A percentile compares a stretch with the other conserved stretches of the same genome.
These are phyloP conservation scores for Oscheius sp. DNA, from an alignment of 2,888 invertebrate species.

Conservation along the genomic window DNA sequence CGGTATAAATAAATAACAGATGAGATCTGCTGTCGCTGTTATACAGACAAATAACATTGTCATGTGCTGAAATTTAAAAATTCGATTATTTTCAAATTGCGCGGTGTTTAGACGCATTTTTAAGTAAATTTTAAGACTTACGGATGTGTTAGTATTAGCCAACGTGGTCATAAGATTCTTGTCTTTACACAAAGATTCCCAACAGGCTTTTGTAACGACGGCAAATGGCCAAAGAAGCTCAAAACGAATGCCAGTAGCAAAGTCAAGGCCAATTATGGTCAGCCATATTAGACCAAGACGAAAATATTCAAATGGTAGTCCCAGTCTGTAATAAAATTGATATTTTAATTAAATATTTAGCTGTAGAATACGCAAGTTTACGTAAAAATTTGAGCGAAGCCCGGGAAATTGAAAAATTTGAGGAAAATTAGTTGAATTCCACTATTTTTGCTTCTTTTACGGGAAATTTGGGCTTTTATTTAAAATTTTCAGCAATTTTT, in stretches of 20 bases:
- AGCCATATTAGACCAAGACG: slow-evolving; percentile 62
- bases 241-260: slow-evolving; percentile 91
- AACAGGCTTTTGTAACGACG: slow-evolving; percentile 92
- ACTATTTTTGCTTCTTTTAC: no score
- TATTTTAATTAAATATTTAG: no score
- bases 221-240: slow-evolving; percentile 99
- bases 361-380: no score
- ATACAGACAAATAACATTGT: slow-evolving; percentile 97
- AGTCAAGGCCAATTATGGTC: slow-evolving; percentile 57
- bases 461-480: no score
- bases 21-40: slow-evolving; percentile 95
- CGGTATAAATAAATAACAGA: slow-evolving; percentile 98
- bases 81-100: background rate
- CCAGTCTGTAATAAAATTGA: background rate
- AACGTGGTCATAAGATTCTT: slow-evolving; percentile 76
- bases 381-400: no score
- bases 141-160: slow-evolving; percentile 48
- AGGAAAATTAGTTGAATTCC: no score
- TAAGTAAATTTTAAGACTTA: slow-evolving; percentile 24
- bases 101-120: no score
- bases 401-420: no score
- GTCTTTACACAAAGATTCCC: slow-evolving; percentile 97
- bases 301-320: slow-evolving; percentile 52
- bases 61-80: slow-evolving; percentile 82
- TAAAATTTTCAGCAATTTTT: no score